A percentile compares a stretch with the other conserved stretches of the same genome.
Evolutionary conservation across 2,888 invertebrate genomes (phyloP).

Genomic region (Ennomos erosarius): DNA sequence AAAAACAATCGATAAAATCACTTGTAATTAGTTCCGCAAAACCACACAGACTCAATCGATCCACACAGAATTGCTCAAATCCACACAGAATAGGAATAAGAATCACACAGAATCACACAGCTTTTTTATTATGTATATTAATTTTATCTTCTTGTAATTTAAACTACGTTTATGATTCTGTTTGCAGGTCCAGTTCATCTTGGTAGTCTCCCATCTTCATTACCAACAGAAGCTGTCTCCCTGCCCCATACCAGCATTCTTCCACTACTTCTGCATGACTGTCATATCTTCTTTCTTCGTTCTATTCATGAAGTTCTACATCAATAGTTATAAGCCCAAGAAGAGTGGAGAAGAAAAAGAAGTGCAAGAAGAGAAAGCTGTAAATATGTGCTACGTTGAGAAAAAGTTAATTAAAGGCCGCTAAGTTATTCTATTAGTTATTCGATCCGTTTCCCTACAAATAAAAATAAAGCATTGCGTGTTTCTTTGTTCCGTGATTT

Average conservation of each 20-base stretch:
- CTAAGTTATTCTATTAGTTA: background rate
- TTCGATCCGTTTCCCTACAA: no score
- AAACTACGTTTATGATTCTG: background rate
- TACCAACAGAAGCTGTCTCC: constrained; percentile 74
- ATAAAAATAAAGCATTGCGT: no score
- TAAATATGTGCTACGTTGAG: constrained; percentile 1
- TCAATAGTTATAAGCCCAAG: constrained; percentile 60
- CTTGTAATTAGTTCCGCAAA: no score
- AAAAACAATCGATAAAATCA: no score
- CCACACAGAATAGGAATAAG: no score
- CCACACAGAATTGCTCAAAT: no score
- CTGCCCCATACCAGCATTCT: constrained; percentile 75
- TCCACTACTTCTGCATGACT: constrained; percentile 83
- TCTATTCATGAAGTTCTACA: constrained; percentile 88
- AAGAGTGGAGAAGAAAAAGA: constrained; percentile 45
- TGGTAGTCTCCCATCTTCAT: constrained; percentile 69
- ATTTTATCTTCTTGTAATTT: no score
- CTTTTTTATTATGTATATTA: no score
- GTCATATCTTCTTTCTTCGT: constrained; percentile 86
- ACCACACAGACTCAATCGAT: no score
- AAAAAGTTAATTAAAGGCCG: constrained; percentile 1
- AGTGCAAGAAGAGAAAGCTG: constrained; percentile 19
- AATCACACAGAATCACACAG: no score
- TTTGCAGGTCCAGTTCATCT: constrained; percentile 73
- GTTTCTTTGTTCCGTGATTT: no score